Evolutionary conservation across 2,797 vertebrate genomes (phyloP), one percentile per base, ranked within the genome.

Genomic region (Dallia pectoralis): DNA sequence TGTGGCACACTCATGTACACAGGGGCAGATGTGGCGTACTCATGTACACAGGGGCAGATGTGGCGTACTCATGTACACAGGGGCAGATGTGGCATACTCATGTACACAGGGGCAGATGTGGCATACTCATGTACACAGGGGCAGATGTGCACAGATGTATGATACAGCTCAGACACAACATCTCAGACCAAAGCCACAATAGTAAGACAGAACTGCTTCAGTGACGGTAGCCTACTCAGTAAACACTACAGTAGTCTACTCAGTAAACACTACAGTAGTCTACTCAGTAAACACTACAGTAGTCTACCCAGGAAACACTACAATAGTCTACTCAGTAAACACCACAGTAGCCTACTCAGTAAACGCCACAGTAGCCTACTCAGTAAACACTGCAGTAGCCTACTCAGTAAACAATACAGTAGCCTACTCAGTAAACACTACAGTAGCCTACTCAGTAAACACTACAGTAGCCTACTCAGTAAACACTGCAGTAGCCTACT

Each of bases 151-250:
- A 64, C 62, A 64, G 15, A 30, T 32, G 62, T 29, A 32, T 64
- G 30, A 64, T 14, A 19, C 27, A 32, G 7, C 62, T 29, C 62
- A 30, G 62, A 64, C 30, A 64, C 27, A 2, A 64, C 30, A 32
- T 64, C 62, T 30, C 30, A 63, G 61, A 63, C 61, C 61, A 63
- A 27, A 63, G n/a, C 53, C 22, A 12, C n/a, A 59, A 63, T 18
- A 30, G 61, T 29, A 63, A 63, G 61, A 63, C 29, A 6, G 32
- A 27, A 29, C 62, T 18, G 30, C 62, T 64, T 29, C 29, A 32
- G 15, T 64, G 62, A 64, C 29, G 62, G 30, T 3, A 64, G 62
- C 9, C 40, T 12, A 44, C 40, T 44, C 40, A 1, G 40, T 44
- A 12, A 32, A 64, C 30, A 29, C 15, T 59, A 59, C 22, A 47